These are phyloP conservation scores for Tenrec ecaudatus DNA, from an alignment of 2,113 vertebrate species.

Conservation along the genomic window DNA sequence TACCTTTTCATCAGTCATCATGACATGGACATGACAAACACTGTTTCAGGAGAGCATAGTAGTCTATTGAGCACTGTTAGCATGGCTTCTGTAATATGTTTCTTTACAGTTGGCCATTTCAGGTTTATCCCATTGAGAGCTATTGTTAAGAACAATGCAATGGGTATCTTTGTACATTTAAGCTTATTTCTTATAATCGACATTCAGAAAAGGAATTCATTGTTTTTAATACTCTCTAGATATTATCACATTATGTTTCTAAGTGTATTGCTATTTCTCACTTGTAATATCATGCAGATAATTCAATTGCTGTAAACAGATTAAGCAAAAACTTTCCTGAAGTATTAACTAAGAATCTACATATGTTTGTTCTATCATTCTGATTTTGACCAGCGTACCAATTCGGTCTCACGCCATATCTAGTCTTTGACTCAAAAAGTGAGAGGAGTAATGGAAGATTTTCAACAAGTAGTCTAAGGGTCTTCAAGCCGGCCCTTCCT, in stretches of 20 bases:
- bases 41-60: not conserved
- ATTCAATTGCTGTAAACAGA: not conserved
- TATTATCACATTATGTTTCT: slow-evolving; percentile 43
- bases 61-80: not conserved
- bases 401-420: slow-evolving; percentile 5
- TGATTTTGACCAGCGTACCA: not conserved
- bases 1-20: not conserved
- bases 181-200: not conserved
- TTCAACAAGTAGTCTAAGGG: not conserved
- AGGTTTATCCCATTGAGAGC: not conserved
- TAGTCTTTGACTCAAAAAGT: too few relatives aligned
- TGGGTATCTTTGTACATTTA: not conserved
- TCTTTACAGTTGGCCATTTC: slow-evolving; percentile 13
- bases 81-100: slow-evolving; percentile 51
- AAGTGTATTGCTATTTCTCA: not conserved
- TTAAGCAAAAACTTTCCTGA: not conserved
- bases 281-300: not conserved
- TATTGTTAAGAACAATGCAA: not conserved
- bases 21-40: slow-evolving; percentile 14
- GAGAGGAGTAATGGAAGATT: not conserved
- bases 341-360: not conserved
- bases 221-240: slow-evolving; percentile 28
- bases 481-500: not conserved
- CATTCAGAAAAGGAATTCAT: slow-evolving; percentile 17
- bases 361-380: not conserved